Conservation (phyloP, 2,888 invertebrate genomes). For the Mycalesis mineus region DNA sequence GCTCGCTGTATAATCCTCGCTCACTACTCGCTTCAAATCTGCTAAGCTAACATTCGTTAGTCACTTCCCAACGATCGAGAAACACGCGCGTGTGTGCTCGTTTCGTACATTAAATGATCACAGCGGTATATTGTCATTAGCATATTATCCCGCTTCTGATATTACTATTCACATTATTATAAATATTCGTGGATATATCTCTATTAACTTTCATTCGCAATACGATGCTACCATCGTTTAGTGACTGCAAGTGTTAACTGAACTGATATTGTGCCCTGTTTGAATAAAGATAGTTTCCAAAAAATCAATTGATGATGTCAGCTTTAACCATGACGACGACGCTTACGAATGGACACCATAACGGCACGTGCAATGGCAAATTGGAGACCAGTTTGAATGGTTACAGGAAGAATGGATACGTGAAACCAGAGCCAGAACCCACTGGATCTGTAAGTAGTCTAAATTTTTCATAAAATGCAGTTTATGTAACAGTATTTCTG, state of each 20-base stretch:
- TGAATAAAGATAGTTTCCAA: slow-evolving; percentile 20
- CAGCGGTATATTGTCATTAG: slow-evolving; percentile 18
- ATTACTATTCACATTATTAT: neutral
- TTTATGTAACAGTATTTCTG: neutral
- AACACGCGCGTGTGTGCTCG: slow-evolving; percentile 11
- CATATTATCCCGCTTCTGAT: neutral
- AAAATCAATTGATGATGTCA: slow-evolving; percentile 53
- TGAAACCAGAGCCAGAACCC: slow-evolving; percentile 48
- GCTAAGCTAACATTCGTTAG: slow-evolving; percentile 29
- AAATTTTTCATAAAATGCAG: neutral
- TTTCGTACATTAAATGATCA: slow-evolving; percentile 11
- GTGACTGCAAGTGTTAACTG: slow-evolving; percentile 25
- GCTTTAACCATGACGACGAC: slow-evolving; percentile 65
- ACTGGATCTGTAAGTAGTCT: slow-evolving; percentile 46
- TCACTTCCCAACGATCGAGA: slow-evolving; percentile 22
- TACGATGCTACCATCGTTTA: slow-evolving; percentile 31
- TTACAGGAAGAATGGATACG: slow-evolving; percentile 64
- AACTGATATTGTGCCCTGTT: slow-evolving; percentile 25
- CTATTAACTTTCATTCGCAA: neutral
- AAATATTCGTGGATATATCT: too few species aligned
- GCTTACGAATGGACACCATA: slow-evolving; percentile 58
- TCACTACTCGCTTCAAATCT: slow-evolving; percentile 37
- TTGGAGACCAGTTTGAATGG: slow-evolving; percentile 57
- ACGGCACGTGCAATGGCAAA: slow-evolving; percentile 41
- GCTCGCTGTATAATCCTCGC: slow-evolving; percentile 52